phyloP scores from a whole-genome alignment of 2,797 vertebrate species.

The Peromyscus attwateri region DNA sequence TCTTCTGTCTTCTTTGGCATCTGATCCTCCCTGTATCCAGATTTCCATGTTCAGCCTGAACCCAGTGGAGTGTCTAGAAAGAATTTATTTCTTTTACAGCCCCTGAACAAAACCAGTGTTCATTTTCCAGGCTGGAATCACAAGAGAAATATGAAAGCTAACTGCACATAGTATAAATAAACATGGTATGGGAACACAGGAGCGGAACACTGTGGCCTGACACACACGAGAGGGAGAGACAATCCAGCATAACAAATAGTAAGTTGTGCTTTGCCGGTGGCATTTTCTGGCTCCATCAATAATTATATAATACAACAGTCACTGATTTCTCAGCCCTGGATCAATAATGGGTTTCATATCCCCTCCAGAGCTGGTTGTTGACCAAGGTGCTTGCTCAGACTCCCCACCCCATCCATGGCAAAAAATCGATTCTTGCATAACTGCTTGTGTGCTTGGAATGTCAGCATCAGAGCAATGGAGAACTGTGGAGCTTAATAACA shows the following conservation, averaged over 20 bases:
- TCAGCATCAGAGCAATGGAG: slow-evolving; percentile 51
- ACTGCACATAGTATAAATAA: slow-evolving; percentile 89
- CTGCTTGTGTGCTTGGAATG: slow-evolving; percentile 67
- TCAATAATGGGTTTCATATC: slow-evolving; percentile 83
- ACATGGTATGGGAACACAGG: slow-evolving; percentile 89
- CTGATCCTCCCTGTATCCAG: slow-evolving; percentile 11
- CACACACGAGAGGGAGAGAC: slow-evolving; percentile 84
- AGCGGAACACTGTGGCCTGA: slow-evolving; percentile 84
- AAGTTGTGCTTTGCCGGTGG: slow-evolving; percentile 86
- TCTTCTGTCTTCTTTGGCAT: slow-evolving; percentile 65
- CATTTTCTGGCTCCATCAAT: slow-evolving; percentile 89
- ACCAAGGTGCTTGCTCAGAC: slow-evolving; percentile 72
- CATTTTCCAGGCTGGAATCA: slow-evolving; percentile 87
- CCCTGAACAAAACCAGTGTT: slow-evolving; percentile 79
- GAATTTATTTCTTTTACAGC: slow-evolving; percentile 84
- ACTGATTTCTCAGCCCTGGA: slow-evolving; percentile 84
- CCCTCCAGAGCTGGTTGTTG: slow-evolving; percentile 71
- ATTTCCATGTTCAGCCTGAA: slow-evolving; percentile 84
- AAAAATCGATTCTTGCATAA: slow-evolving; percentile 73
- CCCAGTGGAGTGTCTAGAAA: slow-evolving; percentile 77
- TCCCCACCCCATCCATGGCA: not conserved
- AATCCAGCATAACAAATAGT: slow-evolving; percentile 90
- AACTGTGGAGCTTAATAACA: slow-evolving; percentile 44
- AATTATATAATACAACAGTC: slow-evolving; percentile 89
- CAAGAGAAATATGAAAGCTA: slow-evolving; percentile 90